Base-by-base conservation (phyloP, 2,797 vertebrate species). In the Menidia menidia region DNA sequence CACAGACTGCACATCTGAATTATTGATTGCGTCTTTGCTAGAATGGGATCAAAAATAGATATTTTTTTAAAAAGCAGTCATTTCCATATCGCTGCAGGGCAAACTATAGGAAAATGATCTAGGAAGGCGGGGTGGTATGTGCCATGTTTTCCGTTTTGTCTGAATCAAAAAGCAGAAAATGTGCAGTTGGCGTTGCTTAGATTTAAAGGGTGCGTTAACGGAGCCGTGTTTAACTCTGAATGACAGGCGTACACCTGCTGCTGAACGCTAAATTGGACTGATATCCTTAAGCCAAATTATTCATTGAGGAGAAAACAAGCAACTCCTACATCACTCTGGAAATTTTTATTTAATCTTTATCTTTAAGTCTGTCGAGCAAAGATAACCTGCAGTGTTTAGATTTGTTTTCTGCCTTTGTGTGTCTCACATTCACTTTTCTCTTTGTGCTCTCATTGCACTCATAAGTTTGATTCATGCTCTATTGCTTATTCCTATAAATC, bases 1-100 rank as follows among this genome's bases (percentile, higher is more conserved):
- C 70, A 78, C 73, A 81, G 75, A 75, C 76, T 82, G 81, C 74
- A 73, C 60, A 73, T 88, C 81, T 92, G 78, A 92, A 90, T 89
- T 89, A 89, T 89, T 89, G 81, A 92, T 88, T 77, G 67, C 25
- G 15, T 78, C 79, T 75, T 85, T 82, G 75, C 76, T 74, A 58
- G 69, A 78, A 67, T 65, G 60, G 64, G 77, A 60, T 73, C 73
- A 81, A 79, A 91, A 85, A 86, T 78, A 87, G 75, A 86, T 81
- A 71, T 82, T 88, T 87, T 85, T 68, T 25, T 25, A 25, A 81
- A 85, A 90, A 79, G 71, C 62, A 80, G 63, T 80, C 66, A 82
- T 91, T 87, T 87, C 77, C 71, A 86, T 84, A 79, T 54, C 75
- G 82, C 89, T 68, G 57, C 75, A 60, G 78, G 83, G 72, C 66